These are phyloP conservation scores for Podotricha telesiphe DNA, from an alignment of 2,888 invertebrate genomes.

Conservation along the genomic window DNA sequence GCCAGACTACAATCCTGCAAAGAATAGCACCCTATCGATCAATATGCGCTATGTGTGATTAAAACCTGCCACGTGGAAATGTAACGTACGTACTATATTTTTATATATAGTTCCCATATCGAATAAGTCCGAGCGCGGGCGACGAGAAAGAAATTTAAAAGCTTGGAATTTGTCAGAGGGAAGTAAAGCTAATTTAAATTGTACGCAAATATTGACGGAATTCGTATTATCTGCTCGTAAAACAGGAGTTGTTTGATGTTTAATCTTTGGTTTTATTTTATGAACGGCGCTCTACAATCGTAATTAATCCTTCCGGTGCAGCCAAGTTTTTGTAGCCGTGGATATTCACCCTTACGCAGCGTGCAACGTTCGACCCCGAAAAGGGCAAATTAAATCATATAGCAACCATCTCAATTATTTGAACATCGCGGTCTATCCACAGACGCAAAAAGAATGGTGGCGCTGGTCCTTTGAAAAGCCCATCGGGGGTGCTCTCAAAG, in stretches of 20 bases:
- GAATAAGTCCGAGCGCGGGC: background rate
- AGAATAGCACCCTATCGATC: slow-evolving; percentile 56
- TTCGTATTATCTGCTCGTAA: slow-evolving; percentile 10
- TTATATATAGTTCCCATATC: slow-evolving; percentile 15
- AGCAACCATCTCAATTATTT: slow-evolving; percentile 79
- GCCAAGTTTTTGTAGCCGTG: slow-evolving; percentile 43
- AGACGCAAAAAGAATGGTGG: slow-evolving; percentile 75
- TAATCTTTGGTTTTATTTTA: slow-evolving; percentile 27
- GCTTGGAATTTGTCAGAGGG: background rate
- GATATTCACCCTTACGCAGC: slow-evolving; percentile 57
- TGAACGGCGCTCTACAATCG: slow-evolving; percentile 19
- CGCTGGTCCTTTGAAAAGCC: slow-evolving; percentile 79
- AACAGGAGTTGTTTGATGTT: slow-evolving; percentile 18
- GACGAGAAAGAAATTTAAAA: background rate
- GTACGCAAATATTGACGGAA: slow-evolving; percentile 5
- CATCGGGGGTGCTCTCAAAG: slow-evolving; percentile 76
- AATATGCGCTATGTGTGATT: slow-evolving; percentile 49
- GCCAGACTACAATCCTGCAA: slow-evolving; percentile 66
- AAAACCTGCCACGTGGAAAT: slow-evolving; percentile 42
- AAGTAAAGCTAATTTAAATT: slow-evolving; percentile 10
- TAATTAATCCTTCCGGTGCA: slow-evolving; percentile 44
- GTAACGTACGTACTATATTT: slow-evolving; percentile 26
- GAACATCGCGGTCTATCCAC: slow-evolving; percentile 70
- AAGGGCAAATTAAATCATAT: slow-evolving; percentile 82
- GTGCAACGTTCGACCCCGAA: slow-evolving; percentile 63